Evolutionary conservation across 2,888 invertebrate genomes (phyloP).

Genomic region (Neoascia interrupta): DNA sequence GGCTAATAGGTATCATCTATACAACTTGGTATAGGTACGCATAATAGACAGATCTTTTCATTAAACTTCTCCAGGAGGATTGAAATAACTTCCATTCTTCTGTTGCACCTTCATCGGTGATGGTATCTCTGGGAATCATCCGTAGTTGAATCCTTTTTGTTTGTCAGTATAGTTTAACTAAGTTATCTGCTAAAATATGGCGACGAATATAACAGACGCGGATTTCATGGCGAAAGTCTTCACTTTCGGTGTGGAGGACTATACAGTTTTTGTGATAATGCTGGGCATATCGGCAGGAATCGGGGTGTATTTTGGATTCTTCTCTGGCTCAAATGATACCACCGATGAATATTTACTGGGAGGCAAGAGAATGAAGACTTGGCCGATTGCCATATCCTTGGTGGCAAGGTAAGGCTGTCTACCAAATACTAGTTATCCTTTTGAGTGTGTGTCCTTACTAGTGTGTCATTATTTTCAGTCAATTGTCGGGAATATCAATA

Average conservation of each 20-base stretch:
- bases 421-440: conserved; percentile 77
- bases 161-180: too few relatives aligned
- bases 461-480: conserved; percentile 75
- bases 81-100: conserved; percentile 7
- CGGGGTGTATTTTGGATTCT: conserved; percentile 81
- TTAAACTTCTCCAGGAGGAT: background rate
- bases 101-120: conserved; percentile 1
- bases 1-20: too few relatives aligned
- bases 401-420: conserved; percentile 81
- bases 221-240: conserved; percentile 10
- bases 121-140: background rate
- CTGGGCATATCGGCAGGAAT: conserved; percentile 80
- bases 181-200: conserved; percentile 25
- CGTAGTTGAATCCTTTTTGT: too few relatives aligned
- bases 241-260: conserved; percentile 76
- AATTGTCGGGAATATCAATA: conserved; percentile 80
- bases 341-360: conserved; percentile 80
- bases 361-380: conserved; percentile 80
- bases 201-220: conserved; percentile 30
- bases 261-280: conserved; percentile 80
- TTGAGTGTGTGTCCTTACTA: background rate
- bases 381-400: conserved; percentile 82
- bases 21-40: too few relatives aligned
- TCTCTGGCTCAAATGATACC: conserved; percentile 76
- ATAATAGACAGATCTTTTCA: conserved; percentile 1